Percentiles rank a stretch among this genome's conserved stretches.
Evolutionary conservation across 1,140 invertebrate genomes (phyloP).

Genomic region (Cyclina sinensis): DNA sequence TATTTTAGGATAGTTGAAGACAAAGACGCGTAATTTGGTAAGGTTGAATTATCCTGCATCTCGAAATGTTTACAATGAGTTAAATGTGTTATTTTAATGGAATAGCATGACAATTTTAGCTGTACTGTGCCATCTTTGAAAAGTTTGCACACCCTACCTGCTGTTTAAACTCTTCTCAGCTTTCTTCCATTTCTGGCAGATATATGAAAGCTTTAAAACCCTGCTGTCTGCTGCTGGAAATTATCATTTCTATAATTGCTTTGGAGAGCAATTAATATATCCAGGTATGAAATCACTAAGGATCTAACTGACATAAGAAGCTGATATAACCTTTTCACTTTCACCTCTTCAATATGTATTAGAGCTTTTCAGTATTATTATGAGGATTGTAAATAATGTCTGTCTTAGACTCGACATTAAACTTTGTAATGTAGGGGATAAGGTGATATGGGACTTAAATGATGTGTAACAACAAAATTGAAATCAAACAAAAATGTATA

Average conservation of each 20-base stretch:
- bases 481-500: background rate
- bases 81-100: background rate
- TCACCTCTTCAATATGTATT: too few relatives aligned
- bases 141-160: background rate
- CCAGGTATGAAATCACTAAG: too few relatives aligned
- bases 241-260: background rate
- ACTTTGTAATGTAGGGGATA: too few relatives aligned
- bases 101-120: conserved; percentile 14
- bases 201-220: background rate
- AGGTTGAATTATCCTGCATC: background rate
- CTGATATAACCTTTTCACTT: too few relatives aligned
- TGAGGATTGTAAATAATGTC: too few relatives aligned
- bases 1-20: conserved; percentile 13
- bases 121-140: background rate
- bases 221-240: background rate
- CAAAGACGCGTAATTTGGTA: background rate
- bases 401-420: too few relatives aligned
- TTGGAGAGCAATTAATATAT: too few relatives aligned
- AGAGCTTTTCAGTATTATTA: too few relatives aligned
- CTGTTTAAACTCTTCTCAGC: background rate
- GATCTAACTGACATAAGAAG: too few relatives aligned
- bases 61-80: background rate
- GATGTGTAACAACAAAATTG: too few relatives aligned
- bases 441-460: too few relatives aligned
- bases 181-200: background rate